A percentile compares a stretch with the other conserved stretches of the same genome.
Conservation (phyloP, 53 echinoderm and acorn worm species). For the Echinarachnius parma region DNA sequence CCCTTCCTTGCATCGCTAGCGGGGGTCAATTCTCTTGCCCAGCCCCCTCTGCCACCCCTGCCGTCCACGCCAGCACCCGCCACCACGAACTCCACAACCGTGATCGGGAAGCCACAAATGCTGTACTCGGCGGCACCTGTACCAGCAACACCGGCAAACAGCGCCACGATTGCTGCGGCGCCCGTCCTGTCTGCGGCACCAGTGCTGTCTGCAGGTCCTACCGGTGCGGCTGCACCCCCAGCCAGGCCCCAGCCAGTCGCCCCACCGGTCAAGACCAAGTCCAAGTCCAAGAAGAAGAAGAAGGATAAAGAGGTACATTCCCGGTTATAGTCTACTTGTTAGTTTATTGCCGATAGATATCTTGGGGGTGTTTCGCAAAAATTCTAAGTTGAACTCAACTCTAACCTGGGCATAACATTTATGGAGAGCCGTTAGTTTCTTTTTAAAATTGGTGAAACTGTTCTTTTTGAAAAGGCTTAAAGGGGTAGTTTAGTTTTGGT, state of each 20-base stretch:
- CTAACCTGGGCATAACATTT: too few species aligned
- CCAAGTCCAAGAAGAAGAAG: constrained; percentile 68
- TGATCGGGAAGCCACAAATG: constrained; percentile 81
- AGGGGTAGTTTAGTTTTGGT: too few species aligned
- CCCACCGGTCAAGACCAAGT: constrained; percentile 27
- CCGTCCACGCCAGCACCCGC: constrained; percentile 12
- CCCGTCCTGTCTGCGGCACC: constrained; percentile 3
- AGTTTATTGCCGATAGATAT: too few species aligned
- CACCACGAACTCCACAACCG: constrained; percentile 1
- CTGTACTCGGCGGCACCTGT: constrained; percentile 44
- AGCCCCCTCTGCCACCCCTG: constrained; percentile 39
- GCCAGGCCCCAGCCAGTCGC: not conserved
- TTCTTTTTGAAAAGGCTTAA: too few species aligned
- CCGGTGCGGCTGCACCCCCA: not conserved
- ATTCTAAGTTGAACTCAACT: too few species aligned
- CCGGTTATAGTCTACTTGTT: too few species aligned
- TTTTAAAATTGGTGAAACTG: too few species aligned
- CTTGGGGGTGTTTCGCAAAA: too few species aligned
- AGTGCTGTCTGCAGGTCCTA: not conserved
- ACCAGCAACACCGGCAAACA: too few species aligned
- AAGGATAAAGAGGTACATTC: too few species aligned
- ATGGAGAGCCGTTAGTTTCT: too few species aligned
- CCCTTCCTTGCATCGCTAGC: constrained; percentile 46
- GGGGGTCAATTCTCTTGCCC: constrained; percentile 4
- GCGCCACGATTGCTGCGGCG: constrained; percentile 15